Conservation (phyloP, 2,797 vertebrate species). For the Cossypha heuglini region DNA sequence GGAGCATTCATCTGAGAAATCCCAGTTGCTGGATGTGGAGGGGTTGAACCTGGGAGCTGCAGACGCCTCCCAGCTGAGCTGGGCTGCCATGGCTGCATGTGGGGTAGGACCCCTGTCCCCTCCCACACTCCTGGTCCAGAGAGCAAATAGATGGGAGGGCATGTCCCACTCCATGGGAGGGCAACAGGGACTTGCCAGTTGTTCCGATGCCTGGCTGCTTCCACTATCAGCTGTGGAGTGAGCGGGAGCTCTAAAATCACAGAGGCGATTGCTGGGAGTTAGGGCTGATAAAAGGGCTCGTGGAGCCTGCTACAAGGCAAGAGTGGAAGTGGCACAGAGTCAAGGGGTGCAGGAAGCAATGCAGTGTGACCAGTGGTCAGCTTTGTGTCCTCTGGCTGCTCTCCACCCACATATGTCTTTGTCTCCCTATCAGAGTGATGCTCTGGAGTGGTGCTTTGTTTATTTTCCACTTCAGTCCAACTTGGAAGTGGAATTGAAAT, state of each 20-base stretch:
- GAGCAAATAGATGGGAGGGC: not conserved
- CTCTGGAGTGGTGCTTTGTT: not conserved
- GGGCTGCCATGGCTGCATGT: not conserved
- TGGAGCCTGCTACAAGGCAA: not conserved
- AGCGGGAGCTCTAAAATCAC: not conserved
- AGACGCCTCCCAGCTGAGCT: not conserved
- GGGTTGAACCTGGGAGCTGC: not conserved
- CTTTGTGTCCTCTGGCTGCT: fast-evolving
- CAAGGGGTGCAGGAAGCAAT: not conserved
- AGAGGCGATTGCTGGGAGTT: not conserved
- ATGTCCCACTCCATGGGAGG: not conserved
- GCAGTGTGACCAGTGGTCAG: too few relatives aligned
- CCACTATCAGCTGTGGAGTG: not conserved
- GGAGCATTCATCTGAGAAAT: constrained; percentile 19
- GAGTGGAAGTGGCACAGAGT: not conserved
- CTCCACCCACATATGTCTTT: not conserved
- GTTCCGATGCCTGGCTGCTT: not conserved
- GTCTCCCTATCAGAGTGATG: not conserved
- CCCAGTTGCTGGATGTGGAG: not conserved
- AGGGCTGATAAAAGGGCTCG: not conserved
- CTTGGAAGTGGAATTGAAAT: not conserved
- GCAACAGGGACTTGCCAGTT: not conserved
- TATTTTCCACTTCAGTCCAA: not conserved
- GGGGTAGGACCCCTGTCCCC: not conserved
- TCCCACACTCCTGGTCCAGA: not conserved